Percentiles rank a stretch among this genome's conserved stretches.
Conservation (phyloP, 2,797 vertebrate genomes). For the Nyctalus aviator region DNA sequence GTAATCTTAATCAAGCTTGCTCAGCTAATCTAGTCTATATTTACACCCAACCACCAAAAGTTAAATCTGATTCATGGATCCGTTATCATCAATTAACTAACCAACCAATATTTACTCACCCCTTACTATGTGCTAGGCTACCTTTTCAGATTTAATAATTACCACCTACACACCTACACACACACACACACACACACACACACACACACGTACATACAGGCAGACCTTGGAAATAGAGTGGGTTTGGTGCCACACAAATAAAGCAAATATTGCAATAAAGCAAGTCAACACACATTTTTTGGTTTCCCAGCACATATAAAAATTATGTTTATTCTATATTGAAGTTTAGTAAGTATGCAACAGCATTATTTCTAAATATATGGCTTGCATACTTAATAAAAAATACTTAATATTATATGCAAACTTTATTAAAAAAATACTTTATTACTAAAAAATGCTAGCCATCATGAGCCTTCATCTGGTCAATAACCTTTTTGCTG, state of each 20-base stretch:
- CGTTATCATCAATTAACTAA: constrained; percentile 30
- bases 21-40: constrained; percentile 38
- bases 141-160: constrained; percentile 38
- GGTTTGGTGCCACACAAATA: background rate
- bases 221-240: background rate
- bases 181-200: background rate
- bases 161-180: background rate
- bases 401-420: background rate
- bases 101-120: background rate
- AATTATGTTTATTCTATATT: background rate
- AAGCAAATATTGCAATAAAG: background rate
- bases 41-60: constrained; percentile 25
- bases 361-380: background rate
- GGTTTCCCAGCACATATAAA: background rate
- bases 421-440: background rate
- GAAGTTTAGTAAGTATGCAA: background rate
- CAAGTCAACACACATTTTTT: background rate
- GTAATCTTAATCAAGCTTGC: background rate
- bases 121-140: background rate
- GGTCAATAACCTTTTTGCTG: background rate
- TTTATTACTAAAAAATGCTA: background rate
- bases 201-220: background rate
- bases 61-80: constrained; percentile 18
- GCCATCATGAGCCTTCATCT: background rate
- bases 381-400: background rate